A percentile compares a stretch with the other conserved stretches of the same genome.
Evolutionary conservation across 1,140 invertebrate genomes (phyloP).

Genomic region (Anoplolepis gracilipes): DNA sequence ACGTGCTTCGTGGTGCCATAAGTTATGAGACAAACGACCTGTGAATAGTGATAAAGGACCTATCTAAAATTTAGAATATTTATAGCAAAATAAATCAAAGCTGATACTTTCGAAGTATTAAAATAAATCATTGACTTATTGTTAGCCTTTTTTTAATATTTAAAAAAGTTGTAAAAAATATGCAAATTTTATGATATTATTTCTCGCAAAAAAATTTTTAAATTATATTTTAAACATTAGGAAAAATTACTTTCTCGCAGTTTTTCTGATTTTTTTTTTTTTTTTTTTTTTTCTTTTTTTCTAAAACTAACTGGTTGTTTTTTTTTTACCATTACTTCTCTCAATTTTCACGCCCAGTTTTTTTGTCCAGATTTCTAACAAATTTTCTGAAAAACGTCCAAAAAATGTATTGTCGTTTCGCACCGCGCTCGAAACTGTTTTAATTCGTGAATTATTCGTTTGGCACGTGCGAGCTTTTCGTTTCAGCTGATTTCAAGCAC

Average conservation of each 20-base stretch:
- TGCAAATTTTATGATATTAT: background rate
- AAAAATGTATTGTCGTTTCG: background rate
- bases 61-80: conserved; percentile 12
- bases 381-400: background rate
- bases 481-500: conserved; percentile 33
- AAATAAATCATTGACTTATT: background rate
- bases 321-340: background rate
- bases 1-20: background rate
- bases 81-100: conserved; percentile 3
- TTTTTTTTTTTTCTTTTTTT: background rate
- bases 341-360: background rate
- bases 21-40: conserved; percentile 28
- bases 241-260: background rate
- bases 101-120: background rate
- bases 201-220: too few relatives aligned
- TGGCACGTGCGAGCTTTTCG: conserved; percentile 24
- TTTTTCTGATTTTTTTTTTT: background rate
- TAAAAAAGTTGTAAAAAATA: background rate
- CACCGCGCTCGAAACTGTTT: background rate
- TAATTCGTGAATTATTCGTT: conserved; percentile 30
- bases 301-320: background rate
- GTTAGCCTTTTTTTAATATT: conserved; percentile 10
- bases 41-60: conserved; percentile 42
- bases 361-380: background rate
- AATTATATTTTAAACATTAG: background rate